phyloP scores from a whole-genome alignment of 2,888 invertebrate genomes.

The Poecilobothrus nobilitatus region DNA sequence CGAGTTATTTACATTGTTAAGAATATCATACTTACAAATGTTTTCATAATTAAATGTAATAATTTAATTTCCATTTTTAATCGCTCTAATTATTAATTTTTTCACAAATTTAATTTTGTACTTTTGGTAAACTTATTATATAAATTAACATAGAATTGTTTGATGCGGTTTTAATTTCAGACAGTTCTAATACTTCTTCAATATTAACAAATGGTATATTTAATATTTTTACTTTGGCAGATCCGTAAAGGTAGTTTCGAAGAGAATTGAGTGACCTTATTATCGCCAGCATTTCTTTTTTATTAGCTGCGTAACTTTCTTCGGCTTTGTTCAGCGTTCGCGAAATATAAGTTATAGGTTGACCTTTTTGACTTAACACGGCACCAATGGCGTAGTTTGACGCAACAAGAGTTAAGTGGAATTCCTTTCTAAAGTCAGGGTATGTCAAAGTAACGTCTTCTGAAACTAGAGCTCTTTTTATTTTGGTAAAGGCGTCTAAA shows the following conservation, averaged over 20 bases:
- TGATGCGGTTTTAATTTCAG: too few relatives aligned
- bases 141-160: too few relatives aligned
- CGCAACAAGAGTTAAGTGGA: conserved; percentile 18
- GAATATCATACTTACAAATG: too few relatives aligned
- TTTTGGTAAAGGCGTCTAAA: conserved; percentile 16
- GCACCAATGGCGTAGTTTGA: conserved; percentile 16
- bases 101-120: too few relatives aligned
- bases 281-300: conserved; percentile 21
- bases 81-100: too few relatives aligned
- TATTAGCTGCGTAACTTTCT: conserved; percentile 20
- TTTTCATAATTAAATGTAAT: too few relatives aligned
- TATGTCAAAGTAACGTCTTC: conserved; percentile 9
- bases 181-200: too few relatives aligned
- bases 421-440: conserved; percentile 12
- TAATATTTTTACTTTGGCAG: too few relatives aligned
- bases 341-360: conserved; percentile 18
- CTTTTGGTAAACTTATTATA: too few relatives aligned
- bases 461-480: conserved; percentile 14
- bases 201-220: too few relatives aligned
- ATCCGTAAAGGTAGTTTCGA: conserved; percentile 20
- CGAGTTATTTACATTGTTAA: too few relatives aligned
- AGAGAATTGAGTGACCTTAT: conserved; percentile 17
- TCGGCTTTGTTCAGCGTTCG: conserved; percentile 20
- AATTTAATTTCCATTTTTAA: too few relatives aligned
- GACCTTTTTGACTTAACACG: conserved; percentile 13